These are phyloP conservation scores for Trididemnum clinides DNA, from an alignment of 23 tunicate genomes.

Conservation along the genomic window DNA sequence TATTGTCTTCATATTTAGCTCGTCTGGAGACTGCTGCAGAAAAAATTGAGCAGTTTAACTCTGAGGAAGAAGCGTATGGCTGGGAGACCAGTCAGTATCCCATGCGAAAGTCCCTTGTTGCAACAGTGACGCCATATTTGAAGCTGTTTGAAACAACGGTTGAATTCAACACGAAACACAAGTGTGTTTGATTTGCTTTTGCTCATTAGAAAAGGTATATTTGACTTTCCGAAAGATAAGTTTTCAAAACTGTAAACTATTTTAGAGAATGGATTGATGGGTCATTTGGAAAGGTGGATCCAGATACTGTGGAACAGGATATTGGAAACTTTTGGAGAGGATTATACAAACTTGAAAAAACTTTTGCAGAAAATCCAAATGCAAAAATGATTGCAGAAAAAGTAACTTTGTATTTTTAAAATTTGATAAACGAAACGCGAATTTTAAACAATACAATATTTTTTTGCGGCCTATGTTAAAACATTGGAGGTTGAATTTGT, in stretches of 20 bases:
- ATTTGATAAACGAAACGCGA: no score
- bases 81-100: slow-evolving; percentile 98
- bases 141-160: slow-evolving; percentile 85
- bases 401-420: no score
- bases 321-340: slow-evolving; percentile 92
- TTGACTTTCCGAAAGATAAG: no score
- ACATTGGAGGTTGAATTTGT: no score
- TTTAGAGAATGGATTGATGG: slow-evolving; percentile 93
- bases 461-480: no score
- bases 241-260: background rate
- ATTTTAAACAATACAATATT: no score
- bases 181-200: no score
- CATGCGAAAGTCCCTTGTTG: slow-evolving; percentile 67
- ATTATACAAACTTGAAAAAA: slow-evolving; percentile 95
- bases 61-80: slow-evolving; percentile 96
- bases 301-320: slow-evolving; percentile 95
- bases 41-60: slow-evolving; percentile 93
- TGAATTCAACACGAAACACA: slow-evolving; percentile 85
- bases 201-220: no score
- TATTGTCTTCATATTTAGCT: slow-evolving; percentile 30
- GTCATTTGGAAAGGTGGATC: slow-evolving; percentile 85
- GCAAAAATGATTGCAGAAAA: slow-evolving; percentile 85
- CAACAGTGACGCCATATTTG: slow-evolving; percentile 77
- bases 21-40: slow-evolving; percentile 90
- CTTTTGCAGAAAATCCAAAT: slow-evolving; percentile 86